Base-by-base conservation (phyloP, 1,140 invertebrate genomes). In the Batillaria attramentaria region DNA sequence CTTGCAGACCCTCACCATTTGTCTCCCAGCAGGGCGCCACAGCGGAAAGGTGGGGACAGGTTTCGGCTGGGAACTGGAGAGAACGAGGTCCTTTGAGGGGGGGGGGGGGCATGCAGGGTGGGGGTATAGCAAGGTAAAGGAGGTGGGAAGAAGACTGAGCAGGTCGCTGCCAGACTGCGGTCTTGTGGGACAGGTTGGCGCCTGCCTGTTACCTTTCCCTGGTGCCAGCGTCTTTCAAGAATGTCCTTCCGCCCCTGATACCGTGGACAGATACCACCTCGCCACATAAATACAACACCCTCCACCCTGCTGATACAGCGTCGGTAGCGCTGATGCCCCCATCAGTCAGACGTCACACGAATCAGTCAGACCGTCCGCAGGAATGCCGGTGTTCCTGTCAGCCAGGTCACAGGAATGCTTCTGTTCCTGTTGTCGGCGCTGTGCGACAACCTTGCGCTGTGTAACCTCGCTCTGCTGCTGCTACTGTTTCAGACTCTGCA, bases 41-140 rank as follows among this genome's bases (percentile, higher is more conserved):
- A 54, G 18, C n/a, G 50, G 50, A 62, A 18, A 62, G 57, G 57
- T 62, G 57, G 57, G 57, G 57, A 62, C 57, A 62, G 24, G 57
- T 24, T 13, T 13, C 13, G 46, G 46, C 13, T 24, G 46, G 13
- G 10, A 50, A 24, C 13, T 50, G 46, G 46, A 13, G 46, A 50
- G 13, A 24, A 13, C 46, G 24, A 50, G 46, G 24, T 24, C 46
- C 46, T 24, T 50, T 13, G 8, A 62, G 13, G 33, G 6, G 33
- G 57, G 33, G 57, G 24, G 1, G 57, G n/a, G 57, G 57, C n/a
- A 24, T 0, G 10, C 8, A 31, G 57, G 24, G 57, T 10, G 10
- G 24, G 57, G 57, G 24, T 24, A 62, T 24, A 62, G 24, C 57
- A 3, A 50, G 46, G 24, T 13, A 50, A 24, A 24, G 24, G 10